Evolutionary conservation across 2,797 vertebrate species (phyloP).

Genomic region (Characodon lateralis): DNA sequence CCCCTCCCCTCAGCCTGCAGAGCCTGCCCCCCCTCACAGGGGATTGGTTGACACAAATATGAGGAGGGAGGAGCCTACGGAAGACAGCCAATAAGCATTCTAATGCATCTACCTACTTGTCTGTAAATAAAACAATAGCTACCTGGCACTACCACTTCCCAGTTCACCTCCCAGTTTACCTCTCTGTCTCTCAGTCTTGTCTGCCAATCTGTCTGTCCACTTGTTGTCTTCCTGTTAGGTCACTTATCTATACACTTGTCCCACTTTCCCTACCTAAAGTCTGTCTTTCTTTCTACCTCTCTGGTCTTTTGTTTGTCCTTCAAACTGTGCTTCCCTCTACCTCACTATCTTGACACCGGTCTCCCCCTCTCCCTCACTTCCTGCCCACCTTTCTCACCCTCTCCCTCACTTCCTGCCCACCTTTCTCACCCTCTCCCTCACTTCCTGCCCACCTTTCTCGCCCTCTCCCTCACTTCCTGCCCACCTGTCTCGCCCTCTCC

Average conservation of each 20-base stretch:
- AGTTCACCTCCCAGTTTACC: slow-evolving; percentile 7
- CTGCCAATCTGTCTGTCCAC: slow-evolving; percentile 10
- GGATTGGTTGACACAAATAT: slow-evolving; percentile 59
- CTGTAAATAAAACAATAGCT: slow-evolving; percentile 70
- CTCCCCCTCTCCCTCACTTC: slow-evolving; percentile 5
- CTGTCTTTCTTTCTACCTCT: slow-evolving; percentile 15
- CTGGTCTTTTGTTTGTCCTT: slow-evolving; percentile 10
- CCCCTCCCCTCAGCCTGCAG: slow-evolving; percentile 62
- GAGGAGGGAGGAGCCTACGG: slow-evolving; percentile 58
- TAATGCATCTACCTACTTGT: slow-evolving; percentile 66
- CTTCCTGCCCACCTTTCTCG: slow-evolving; percentile 25
- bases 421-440: slow-evolving; percentile 1
- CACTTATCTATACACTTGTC: slow-evolving; percentile 49
- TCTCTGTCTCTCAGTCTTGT: slow-evolving; percentile 14
- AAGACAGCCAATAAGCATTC: slow-evolving; percentile 74
- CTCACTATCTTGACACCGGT: slow-evolving; percentile 52
- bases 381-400: neutral
- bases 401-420: too few species aligned
- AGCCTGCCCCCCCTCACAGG: slow-evolving; percentile 52
- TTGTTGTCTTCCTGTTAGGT: neutral
- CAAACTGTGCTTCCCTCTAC: neutral
- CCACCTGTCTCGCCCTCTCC: slow-evolving; percentile 9
- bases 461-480: neutral
- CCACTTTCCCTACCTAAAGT: slow-evolving; percentile 22
- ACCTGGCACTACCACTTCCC: slow-evolving; percentile 54